Base-by-base conservation (phyloP, 1,140 invertebrate genomes). In the Tetraneura akinire region DNA sequence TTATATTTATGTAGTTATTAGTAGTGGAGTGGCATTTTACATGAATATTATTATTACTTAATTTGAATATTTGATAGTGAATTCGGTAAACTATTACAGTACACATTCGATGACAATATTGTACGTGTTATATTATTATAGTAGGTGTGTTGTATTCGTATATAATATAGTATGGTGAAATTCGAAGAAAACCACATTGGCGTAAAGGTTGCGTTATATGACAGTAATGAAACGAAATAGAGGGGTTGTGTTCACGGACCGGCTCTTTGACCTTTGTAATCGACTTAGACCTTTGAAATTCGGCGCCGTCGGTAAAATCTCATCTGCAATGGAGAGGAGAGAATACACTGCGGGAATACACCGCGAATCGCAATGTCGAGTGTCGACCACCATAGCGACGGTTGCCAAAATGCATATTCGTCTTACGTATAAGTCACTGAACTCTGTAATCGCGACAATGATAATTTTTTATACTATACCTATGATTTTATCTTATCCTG, bases 191-290 rank as follows among this genome's bases (percentile, higher is more conserved):
- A 62, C 60, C 60, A 6, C 60, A 62, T 62, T 16, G 60, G 18
- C 32, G 10, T 11, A 37, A 64, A 64, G 62, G 32, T 37, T 37
- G 32, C 32, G 32, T 37, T 64, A 42, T n/a, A 29, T 23, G 16
- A 26, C 13, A 6, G 6, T 6, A 23, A 62, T 18, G 29, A 62
- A 62, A 10, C 29, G 26, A 13, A 16, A n/a, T n/a, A 14, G 29
- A 37, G 29, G 29, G 45, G 18, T 18, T 6, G 60, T 37, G 29
- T 64, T 37, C 2, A 10, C n/a, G 29, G 32, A 64, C 18, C 62
- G 29, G n/a, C 71, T 57, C 29, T 74, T 55, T 74, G 51, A 74
- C 71, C 71, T 74, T 55, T 74, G 71, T 74, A 74, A 74, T 74
- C 26, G 71, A 74, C 51, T 74, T 74, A 74, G 71, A 74, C 71